Evolutionary conservation across 2,888 invertebrate species (phyloP).

Genomic region (Ceriagrion tenellum): DNA sequence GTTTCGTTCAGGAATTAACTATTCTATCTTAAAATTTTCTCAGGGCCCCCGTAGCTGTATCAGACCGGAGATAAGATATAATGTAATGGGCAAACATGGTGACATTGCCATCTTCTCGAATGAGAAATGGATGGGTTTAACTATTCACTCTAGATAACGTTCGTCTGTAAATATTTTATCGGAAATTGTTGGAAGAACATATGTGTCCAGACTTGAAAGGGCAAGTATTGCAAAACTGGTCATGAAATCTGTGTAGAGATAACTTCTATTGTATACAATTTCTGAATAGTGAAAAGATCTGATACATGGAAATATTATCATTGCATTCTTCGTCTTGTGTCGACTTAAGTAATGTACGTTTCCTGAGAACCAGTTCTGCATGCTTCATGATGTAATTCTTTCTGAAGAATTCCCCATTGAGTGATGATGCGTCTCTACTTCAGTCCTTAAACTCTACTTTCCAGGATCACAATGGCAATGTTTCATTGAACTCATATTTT

Average conservation of each 20-base stretch:
- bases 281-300: too few relatives aligned
- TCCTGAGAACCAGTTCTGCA: too few relatives aligned
- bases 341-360: not conserved
- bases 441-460: constrained; percentile 25
- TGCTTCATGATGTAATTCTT: not conserved
- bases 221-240: not conserved
- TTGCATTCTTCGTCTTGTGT: not conserved
- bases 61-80: not conserved
- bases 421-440: too few relatives aligned
- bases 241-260: too few relatives aligned
- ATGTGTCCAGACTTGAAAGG: not conserved
- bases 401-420: not conserved
- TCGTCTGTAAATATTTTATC: not conserved
- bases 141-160: not conserved
- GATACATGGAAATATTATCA: not conserved
- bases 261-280: too few relatives aligned
- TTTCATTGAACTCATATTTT: not conserved
- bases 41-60: not conserved
- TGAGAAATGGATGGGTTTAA: not conserved
- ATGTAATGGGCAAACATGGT: not conserved
- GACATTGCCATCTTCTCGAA: not conserved
- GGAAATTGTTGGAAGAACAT: not conserved
- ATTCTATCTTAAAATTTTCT: not conserved
- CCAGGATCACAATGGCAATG: constrained; percentile 47
- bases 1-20: not conserved